These are phyloP conservation scores for Melanostoma mellinum DNA, from an alignment of 2,888 invertebrate genomes.

Conservation along the genomic window DNA sequence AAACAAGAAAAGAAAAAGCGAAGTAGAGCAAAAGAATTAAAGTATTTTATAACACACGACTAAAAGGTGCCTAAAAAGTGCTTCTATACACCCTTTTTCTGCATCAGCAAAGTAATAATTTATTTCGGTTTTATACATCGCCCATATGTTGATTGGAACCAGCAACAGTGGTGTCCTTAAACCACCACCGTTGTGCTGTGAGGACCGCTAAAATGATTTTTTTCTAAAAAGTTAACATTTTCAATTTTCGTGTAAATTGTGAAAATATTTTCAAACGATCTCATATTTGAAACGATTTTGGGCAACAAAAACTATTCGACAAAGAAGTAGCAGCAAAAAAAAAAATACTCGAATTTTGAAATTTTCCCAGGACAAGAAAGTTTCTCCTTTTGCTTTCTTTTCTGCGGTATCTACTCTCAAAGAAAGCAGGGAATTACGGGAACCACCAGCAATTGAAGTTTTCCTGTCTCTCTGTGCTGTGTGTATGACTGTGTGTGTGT, in stretches of 20 bases:
- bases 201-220: background rate
- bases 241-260: conserved; percentile 15
- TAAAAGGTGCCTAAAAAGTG: conserved; percentile 47
- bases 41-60: conserved; percentile 56
- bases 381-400: conserved; percentile 66
- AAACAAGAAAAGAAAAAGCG: conserved; percentile 14
- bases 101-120: conserved; percentile 32
- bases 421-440: conserved; percentile 71
- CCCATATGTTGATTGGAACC: conserved; percentile 67
- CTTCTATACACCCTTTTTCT: conserved; percentile 29
- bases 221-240: background rate
- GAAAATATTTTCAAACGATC: conserved; percentile 28
- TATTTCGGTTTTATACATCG: conserved; percentile 32
- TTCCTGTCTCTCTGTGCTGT: conserved; percentile 46
- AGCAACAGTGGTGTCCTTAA: conserved; percentile 61
- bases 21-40: conserved; percentile 13
- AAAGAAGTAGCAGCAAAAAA: conserved; percentile 17
- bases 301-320: conserved; percentile 26
- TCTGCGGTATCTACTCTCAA: conserved; percentile 71
- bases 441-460: conserved; percentile 70
- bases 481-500: conserved; percentile 23
- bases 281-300: conserved; percentile 4
- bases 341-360: conserved; percentile 35
- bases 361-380: conserved; percentile 71
- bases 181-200: background rate